Base-by-base conservation (phyloP, 2,888 invertebrate genomes). In the Lingula anatina region DNA sequence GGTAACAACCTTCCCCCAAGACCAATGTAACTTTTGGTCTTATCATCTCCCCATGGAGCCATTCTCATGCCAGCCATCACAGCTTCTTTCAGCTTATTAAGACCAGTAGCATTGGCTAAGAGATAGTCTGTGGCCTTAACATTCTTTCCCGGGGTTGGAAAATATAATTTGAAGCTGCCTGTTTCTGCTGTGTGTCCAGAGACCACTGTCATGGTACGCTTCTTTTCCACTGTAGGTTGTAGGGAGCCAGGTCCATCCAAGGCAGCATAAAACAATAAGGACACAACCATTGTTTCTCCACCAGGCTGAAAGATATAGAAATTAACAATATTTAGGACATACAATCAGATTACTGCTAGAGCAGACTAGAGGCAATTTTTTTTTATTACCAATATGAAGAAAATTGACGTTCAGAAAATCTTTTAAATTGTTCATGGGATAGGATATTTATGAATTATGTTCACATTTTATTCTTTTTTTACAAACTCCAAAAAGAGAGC, bases 161-260 rank as follows among this genome's bases (percentile, higher is more conserved):
- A 78, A 61, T 80, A 80, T 39, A 87, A 75, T 36, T 82, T 82
- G 68, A 93, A 96, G 61, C 87, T 83, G 25, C 89, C 89, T 5
- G 94, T 78, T 3, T 86, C 84, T 3, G 85, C 82, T 0, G 91
- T 88, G 67, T 86, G 83, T 0, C 95, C 95, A 52, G 82, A 75
- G n/a, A 87, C 77, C 0, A 84, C 84, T 0, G 82, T 82, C 9
- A 83, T 54, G n/a, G n/a, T n/a, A 24, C 60, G 53, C 25, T 64
- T 64, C 44, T 66, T 68, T 5, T 61, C 59, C 20, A 68, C 47
- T 1, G 54, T 51, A 5, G 73, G 71, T 40, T 64, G 57, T 23
- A 78, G 40, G 3, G 54, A 46, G 27, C 75, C 76, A 46, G 70
- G 65, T 31, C 69, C 71, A 66, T 93, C 93, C 9, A 91, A 77